Percentiles rank a stretch among this genome's conserved stretches.
Evolutionary conservation across 1,140 invertebrate genomes (phyloP).

Genomic region (Saccostrea cuccullata): DNA sequence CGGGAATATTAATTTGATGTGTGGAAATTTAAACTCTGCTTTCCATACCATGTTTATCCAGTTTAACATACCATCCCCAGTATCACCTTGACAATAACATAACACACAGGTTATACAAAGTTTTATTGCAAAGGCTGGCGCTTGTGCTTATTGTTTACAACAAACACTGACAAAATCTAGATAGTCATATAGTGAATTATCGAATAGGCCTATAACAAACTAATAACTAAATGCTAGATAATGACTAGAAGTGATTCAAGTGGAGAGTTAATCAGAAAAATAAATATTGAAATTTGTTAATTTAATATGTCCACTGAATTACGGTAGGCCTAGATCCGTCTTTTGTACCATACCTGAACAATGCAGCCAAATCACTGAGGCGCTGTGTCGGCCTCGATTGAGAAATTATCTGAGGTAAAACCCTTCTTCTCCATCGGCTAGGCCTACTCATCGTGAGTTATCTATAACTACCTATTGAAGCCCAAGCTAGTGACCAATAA

Average conservation of each 20-base stretch:
- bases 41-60: conserved; percentile 54
- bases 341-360: too few relatives aligned
- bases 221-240: too few relatives aligned
- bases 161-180: neutral
- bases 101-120: neutral
- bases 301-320: too few relatives aligned
- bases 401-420: neutral
- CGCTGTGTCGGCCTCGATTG: neutral
- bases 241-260: too few relatives aligned
- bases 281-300: too few relatives aligned
- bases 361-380: conserved; percentile 4
- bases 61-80: conserved; percentile 54
- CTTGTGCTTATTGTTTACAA: neutral
- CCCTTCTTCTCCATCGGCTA: neutral
- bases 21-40: conserved; percentile 65
- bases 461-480: too few relatives aligned
- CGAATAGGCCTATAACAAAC: too few relatives aligned
- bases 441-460: too few relatives aligned
- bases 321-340: too few relatives aligned
- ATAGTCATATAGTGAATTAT: too few relatives aligned
- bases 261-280: too few relatives aligned
- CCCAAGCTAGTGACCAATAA: too few relatives aligned
- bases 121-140: neutral
- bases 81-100: conserved; percentile 53
- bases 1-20: conserved; percentile 67